Evolutionary conservation across 2,888 invertebrate genomes (phyloP).

Genomic region (Petrophora chlorosata): DNA sequence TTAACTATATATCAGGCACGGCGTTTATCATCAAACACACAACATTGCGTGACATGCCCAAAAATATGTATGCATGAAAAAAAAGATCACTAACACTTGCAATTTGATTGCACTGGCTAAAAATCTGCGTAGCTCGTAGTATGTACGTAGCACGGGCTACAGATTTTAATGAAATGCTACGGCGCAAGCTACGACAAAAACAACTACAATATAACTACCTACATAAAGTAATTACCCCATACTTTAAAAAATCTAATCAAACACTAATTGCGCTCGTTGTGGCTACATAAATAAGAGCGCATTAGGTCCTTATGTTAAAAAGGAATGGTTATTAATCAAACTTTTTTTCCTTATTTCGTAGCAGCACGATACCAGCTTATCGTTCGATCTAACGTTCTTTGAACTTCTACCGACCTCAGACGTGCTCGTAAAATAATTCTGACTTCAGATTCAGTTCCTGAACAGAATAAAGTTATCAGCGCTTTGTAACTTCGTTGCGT

Average conservation of each 20-base stretch:
- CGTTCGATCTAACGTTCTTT: slow-evolving; percentile 68
- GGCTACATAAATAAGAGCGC: slow-evolving; percentile 15
- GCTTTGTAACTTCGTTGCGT: slow-evolving; percentile 18
- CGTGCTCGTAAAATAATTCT: slow-evolving; percentile 43
- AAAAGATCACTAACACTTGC: no score
- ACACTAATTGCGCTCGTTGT: slow-evolving; percentile 19
- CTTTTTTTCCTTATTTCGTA: slow-evolving; percentile 30
- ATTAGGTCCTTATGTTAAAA: slow-evolving; percentile 20
- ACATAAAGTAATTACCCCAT: slow-evolving; percentile 8
- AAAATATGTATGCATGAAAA: no score
- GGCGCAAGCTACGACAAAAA: slow-evolving; percentile 1
- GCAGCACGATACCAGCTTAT: slow-evolving; percentile 52
- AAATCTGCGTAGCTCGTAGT: neutral
- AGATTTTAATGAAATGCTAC: slow-evolving; percentile 5
- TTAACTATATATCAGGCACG: no score
- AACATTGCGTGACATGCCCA: no score
- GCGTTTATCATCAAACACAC: no score
- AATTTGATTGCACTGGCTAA: no score
- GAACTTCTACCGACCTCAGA: slow-evolving; percentile 50
- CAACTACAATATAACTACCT: neutral
- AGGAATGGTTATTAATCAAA: slow-evolving; percentile 31
- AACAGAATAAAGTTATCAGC: slow-evolving; percentile 33
- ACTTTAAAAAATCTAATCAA: slow-evolving; percentile 20
- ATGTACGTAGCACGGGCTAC: slow-evolving; percentile 4
- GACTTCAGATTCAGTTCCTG: slow-evolving; percentile 45